Percentiles rank a stretch among this genome's conserved stretches.
Conservation (phyloP, 53 echinoderm and acorn worm species). For the Paracentrotus lividus region DNA sequence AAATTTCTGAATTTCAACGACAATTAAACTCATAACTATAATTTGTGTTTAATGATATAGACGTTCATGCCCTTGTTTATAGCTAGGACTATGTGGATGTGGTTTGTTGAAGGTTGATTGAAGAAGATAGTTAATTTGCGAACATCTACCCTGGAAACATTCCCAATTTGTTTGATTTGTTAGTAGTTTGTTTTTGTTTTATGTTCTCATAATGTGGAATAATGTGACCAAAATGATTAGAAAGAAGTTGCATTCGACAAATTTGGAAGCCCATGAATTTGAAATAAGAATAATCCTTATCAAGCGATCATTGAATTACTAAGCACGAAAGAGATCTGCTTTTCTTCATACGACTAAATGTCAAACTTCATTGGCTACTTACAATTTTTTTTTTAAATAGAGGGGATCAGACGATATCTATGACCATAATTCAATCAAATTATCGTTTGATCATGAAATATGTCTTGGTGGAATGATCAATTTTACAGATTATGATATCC, state of each 20-base stretch:
- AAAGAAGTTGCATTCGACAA: neutral
- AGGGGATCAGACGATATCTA: neutral
- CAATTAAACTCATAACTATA: neutral
- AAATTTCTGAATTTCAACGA: neutral
- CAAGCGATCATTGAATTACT: neutral
- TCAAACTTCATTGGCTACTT: neutral
- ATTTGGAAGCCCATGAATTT: neutral
- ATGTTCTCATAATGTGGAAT: neutral
- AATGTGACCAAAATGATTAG: neutral
- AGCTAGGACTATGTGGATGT: neutral
- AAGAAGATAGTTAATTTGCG: neutral
- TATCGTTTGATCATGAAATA: neutral
- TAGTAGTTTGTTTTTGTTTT: neutral
- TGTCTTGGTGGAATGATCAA: slow-evolving; percentile 2
- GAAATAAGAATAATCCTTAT: neutral
- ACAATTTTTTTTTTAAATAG: neutral
- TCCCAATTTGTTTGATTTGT: no score
- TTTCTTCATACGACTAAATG: neutral
- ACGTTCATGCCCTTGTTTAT: neutral
- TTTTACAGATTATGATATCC: neutral
- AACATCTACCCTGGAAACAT: no score
- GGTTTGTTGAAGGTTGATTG: neutral
- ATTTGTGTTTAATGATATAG: neutral
- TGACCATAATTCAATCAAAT: neutral
- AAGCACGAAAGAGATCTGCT: neutral